Evolutionary conservation across 2,113 vertebrate species (phyloP), one percentile per base, ranked within the genome.

Genomic region (Dromiciops gliroides): DNA sequence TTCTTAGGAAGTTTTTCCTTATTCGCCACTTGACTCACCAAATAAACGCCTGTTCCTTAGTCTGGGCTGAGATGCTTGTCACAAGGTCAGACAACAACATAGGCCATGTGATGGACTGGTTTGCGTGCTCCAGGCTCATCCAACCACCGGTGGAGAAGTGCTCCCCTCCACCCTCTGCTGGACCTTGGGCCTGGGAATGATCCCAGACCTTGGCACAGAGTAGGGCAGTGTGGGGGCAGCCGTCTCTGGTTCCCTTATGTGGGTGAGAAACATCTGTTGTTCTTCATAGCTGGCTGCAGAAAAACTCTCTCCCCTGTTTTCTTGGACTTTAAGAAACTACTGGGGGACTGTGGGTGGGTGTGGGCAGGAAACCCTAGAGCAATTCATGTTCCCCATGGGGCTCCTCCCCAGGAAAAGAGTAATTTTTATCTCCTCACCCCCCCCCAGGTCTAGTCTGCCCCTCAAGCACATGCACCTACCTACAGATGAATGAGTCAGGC

Each of bases 401-500:
- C 52, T 50, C 91, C 53, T 0, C 2, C 47, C n/a, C 16, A 47
- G 49, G 44, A 48, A 48, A 0, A 23, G 47, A 51, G 60, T n/a
- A 50, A 0, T 90, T 91, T 67, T 37, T 67, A 26, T 28, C 23
- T 0, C 22, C 28, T 8, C 2, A 56, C 11, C 28, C 53, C 91
- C 48, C 3, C 56, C 5, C 0, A 7, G 51, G 49, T 47, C 51
- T 88, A 89, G 51, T 60, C 67, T 89, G 92, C 90, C 50, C 90
- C 90, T 89, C 94, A 94, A 44, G 90, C 91, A 14, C 24, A 94
- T 83, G 50, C 83, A 2, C 0, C 94, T 97, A 90, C 96, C 95
- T 97, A 48, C 95, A 92, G 89, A 92, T 91, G 22, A 89, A 92
- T 91, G 22, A 96, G 83, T 96, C 97, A 96, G 91, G 83, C 67